Evolutionary conservation across 2,797 vertebrate genomes (phyloP), one percentile per base, ranked within the genome.

Genomic region (Miopithecus talapoin): DNA sequence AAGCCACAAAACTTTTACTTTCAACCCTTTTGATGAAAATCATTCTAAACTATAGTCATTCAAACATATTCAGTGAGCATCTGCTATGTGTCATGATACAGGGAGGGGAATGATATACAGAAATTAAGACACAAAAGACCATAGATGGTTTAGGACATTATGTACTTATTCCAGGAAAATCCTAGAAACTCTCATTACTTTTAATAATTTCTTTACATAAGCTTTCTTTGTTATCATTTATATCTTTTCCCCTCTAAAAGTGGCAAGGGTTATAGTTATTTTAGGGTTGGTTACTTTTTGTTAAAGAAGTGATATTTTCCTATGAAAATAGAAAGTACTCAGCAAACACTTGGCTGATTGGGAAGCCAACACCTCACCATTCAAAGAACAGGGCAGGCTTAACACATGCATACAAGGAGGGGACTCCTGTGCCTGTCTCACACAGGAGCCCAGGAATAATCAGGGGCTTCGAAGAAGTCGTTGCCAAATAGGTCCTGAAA

Each of bases 1-100:
- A 95, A 83, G 80, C n/a, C 70, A 74, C 81, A 83, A 94, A 90
- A 78, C 48, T 87, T 41, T 70, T 39, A 89, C 57, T 89, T 89
- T 68, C 46, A 88, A 84, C 30, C 14, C 5, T 70, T 75, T 53
- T 74, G 43, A 24, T 94, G 59, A 76, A 85, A 61, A 39, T 36
- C 64, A 43, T 85, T 80, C 19, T 85, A 33, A 96, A 70, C 59
- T 57, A 57, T 0, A 19, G 59, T 53, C 43, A 68, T 43, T 92
- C 81, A 83, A 85, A 79, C 24, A 41, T 26, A 41, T 28, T 83
- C 13, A 21, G 14, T 57, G 83, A 83, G n/a, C 10, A 72, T 28
- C 28, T 79, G 43, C 68, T 8, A 19, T 28, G 39, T 9, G 4
- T 59, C 28, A 64, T 9, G n/a, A 21, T 12, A 11, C 50, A 72